Percentiles rank a stretch among this genome's conserved stretches.
Conservation (phyloP, 2,113 vertebrate species). For the Pachyramphus minor region DNA sequence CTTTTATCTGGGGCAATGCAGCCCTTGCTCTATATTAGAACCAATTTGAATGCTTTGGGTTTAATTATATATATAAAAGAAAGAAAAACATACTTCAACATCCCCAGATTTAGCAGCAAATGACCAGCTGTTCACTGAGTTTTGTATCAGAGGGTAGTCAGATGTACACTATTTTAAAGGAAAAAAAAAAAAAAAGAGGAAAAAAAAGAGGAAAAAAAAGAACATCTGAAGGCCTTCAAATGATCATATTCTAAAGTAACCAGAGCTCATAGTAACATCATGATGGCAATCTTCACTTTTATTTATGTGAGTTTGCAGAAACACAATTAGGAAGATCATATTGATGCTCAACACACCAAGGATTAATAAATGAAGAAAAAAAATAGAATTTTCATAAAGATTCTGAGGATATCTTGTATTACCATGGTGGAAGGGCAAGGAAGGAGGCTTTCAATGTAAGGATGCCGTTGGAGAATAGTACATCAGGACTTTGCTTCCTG, state of each 20-base stretch:
- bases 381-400: background rate
- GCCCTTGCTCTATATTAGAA: background rate
- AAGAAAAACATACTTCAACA: background rate
- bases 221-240: background rate
- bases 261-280: background rate
- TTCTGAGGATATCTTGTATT: background rate
- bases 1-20: background rate
- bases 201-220: accelerated
- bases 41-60: background rate
- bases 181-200: background rate
- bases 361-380: background rate
- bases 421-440: background rate
- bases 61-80: background rate
- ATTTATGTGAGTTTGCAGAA: background rate
- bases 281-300: background rate
- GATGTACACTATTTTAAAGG: background rate
- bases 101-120: background rate
- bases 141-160: background rate
- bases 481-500: background rate
- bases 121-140: background rate
- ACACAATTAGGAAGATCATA: background rate
- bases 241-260: background rate
- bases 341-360: background rate
- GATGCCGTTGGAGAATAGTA: background rate
- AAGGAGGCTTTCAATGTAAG: background rate